A percentile compares a stretch with the other conserved stretches of the same genome.
Conservation (phyloP, 1,140 invertebrate genomes). For the Pseudomyrmex concolor region DNA sequence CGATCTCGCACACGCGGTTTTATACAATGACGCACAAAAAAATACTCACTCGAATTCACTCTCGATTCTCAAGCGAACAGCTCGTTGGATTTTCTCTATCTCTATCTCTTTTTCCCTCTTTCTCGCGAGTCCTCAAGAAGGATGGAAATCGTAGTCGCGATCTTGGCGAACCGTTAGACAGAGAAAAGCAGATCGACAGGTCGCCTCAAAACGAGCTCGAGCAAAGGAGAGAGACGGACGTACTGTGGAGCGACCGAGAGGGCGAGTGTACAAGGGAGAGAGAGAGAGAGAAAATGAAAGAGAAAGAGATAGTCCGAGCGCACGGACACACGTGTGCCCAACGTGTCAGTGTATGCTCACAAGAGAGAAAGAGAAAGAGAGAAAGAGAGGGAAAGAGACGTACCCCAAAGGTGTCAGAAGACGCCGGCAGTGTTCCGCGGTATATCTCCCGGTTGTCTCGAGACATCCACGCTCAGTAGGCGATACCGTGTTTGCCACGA, state of each 20-base stretch:
- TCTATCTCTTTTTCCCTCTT: slow-evolving; percentile 13
- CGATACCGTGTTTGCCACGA: slow-evolving; percentile 72
- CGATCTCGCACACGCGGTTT: slow-evolving; percentile 6
- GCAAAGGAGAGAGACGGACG: slow-evolving; percentile 10
- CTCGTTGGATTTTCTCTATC: slow-evolving; percentile 20
- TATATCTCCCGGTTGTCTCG: slow-evolving; percentile 66
- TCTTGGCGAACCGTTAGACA: slow-evolving; percentile 46
- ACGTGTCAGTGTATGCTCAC: slow-evolving; percentile 35
- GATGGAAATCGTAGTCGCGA: slow-evolving; percentile 28
- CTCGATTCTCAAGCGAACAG: slow-evolving; percentile 18
- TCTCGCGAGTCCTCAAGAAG: neutral
- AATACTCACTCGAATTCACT: slow-evolving; percentile 33
- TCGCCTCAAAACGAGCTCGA: neutral
- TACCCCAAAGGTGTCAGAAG: slow-evolving; percentile 53
- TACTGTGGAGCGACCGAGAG: slow-evolving; percentile 23
- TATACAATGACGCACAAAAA: slow-evolving; percentile 15
- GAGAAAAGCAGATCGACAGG: slow-evolving; percentile 44
- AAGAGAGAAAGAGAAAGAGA: slow-evolving; percentile 41
- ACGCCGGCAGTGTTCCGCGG: slow-evolving; percentile 51
- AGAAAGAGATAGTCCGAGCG: slow-evolving; percentile 51
- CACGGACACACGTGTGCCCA: slow-evolving; percentile 46
- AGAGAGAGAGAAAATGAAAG: slow-evolving; percentile 41
- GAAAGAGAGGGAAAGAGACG: slow-evolving; percentile 48
- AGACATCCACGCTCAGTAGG: slow-evolving; percentile 72
- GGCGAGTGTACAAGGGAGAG: slow-evolving; percentile 11